Evolutionary conservation across 1,140 invertebrate species (phyloP), one percentile per base, ranked within the genome.

Genomic region (Drosophila burlai): DNA sequence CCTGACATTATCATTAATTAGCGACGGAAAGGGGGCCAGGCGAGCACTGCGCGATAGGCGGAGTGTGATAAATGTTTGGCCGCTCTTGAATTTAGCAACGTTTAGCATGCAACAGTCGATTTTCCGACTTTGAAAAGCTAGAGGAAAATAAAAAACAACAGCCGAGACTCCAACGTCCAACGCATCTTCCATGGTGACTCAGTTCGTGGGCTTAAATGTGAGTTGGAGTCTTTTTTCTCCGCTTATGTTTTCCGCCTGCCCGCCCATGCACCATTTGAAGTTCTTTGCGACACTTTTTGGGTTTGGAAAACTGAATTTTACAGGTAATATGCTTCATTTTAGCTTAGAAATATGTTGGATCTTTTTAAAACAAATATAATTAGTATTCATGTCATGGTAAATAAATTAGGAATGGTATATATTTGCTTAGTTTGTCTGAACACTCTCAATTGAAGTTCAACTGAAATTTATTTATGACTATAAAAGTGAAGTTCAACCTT

Each of bases 1-100:
- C 47, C 72, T 54, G 77, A 84, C 83, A 89, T 87, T 84, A 87
- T 90, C 83, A 87, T 87, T 87, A 87, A 87, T 87, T 87, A 87
- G 85, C 77, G 68, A 55, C 76, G 67, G 50, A 31, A 76, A 67
- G 38, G 69, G 57, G 59, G 61, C 46, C 26, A 36, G 16, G 31
- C 52, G 34, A 18, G 38, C 60, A 29, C 61, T 31, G 24, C 31
- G 57, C 52, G 46, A 60, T 64, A 60, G 58, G 60, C 79, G 71
- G 61, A 67, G 83, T 60, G 81, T 86, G 83, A 87, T 90, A 87
- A 87, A 86, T 85, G 82, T 66, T 40, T 34, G 59, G 26, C 29
- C 46, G 42, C 63, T 81, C 58, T 75, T 65, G 73, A 80, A 76
- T 83, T 83, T 76, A 80, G 64, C 82, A 86, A 74, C 83, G 71